phyloP scores from a whole-genome alignment of 2,888 invertebrate species.

The Andricus quercusramuli region DNA sequence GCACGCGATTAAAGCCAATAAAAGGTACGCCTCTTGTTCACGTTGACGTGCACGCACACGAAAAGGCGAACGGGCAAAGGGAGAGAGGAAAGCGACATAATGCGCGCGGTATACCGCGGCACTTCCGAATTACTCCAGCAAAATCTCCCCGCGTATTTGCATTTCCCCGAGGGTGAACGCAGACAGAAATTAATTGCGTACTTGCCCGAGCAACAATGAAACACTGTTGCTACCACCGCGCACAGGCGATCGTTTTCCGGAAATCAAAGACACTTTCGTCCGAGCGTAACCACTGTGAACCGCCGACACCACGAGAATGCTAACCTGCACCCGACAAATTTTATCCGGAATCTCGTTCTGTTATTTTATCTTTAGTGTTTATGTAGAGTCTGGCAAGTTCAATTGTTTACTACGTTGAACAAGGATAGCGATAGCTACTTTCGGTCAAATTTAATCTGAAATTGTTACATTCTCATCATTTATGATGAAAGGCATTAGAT shows the following conservation, averaged over 20 bases:
- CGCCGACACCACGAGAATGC: constrained; percentile 44
- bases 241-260: constrained; percentile 58
- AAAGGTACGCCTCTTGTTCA: constrained; percentile 51
- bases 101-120: constrained; percentile 73
- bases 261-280: constrained; percentile 69
- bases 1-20: constrained; percentile 48
- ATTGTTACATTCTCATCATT: too few relatives aligned
- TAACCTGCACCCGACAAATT: constrained; percentile 55
- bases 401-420: neutral
- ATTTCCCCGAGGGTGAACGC: constrained; percentile 66
- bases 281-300: constrained; percentile 52
- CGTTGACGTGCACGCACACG: constrained; percentile 55
- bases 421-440: neutral
- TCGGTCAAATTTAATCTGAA: too few relatives aligned
- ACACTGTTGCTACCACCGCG: constrained; percentile 59
- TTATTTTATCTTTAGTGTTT: constrained; percentile 15
- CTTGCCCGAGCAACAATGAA: constrained; percentile 71
- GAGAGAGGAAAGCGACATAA: constrained; percentile 69
- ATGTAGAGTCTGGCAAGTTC: neutral
- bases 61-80: constrained; percentile 55
- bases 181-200: constrained; percentile 75
- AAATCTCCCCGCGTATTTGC: constrained; percentile 74
- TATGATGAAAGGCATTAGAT: too few relatives aligned
- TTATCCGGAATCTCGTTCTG: constrained; percentile 41
- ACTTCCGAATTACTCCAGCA: constrained; percentile 74